Base-by-base conservation (phyloP, 64 coral and sea anemone species). In the Trachythela sp. region DNA sequence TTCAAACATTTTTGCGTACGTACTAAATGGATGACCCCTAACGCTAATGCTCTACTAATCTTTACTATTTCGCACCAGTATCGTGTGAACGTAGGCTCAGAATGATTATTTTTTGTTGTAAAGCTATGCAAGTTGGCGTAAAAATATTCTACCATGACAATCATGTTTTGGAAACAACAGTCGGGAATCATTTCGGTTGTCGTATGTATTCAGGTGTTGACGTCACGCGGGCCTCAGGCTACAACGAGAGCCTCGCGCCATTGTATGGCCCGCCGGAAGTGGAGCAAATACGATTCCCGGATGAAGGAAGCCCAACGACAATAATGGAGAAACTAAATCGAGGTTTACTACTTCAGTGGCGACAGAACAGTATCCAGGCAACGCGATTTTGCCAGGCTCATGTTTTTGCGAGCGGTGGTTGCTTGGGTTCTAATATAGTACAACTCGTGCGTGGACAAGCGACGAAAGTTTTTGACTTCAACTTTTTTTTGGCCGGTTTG, bases 361-460 rank as follows among this genome's bases (percentile, higher is more conserved):
- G 35, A 22, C 31, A 80, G 33, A 80, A 80, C 37, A 80, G 75
- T 30, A 80, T 80, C 30, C 33, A 37, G 75, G 75, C 75, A 17
- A 80, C 75, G 1, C 20, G 75, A 39, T 80, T 80, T 80, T 80
- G 75, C 20, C 75, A 80, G 10, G 75, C 75, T 0, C 75, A 80
- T 38, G 75, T 80, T 10, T 80, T 29, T 20, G 75, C 75, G 17
- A 80, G 75, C 75, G 75, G 75, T 36, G 75, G 75, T 8, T 80
- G 75, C 33, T 39, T 80, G 37, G 75, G 37, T 22, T 64, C 56
- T 0, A 80, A 2, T 37, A 22, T 80, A 0, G 15, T 35, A 35
- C 31, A 5, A 30, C 75, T 80, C 8, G 75, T 0, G 9, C 75
- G 75, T 9, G 37, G 37, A 8, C 75, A 80, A 2, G 7, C 33